A percentile compares a stretch with the other conserved stretches of the same genome.
These are phyloP conservation scores for Chromoteleia sp. DNA, from an alignment of 2,888 invertebrate species.

Conservation along the genomic window DNA sequence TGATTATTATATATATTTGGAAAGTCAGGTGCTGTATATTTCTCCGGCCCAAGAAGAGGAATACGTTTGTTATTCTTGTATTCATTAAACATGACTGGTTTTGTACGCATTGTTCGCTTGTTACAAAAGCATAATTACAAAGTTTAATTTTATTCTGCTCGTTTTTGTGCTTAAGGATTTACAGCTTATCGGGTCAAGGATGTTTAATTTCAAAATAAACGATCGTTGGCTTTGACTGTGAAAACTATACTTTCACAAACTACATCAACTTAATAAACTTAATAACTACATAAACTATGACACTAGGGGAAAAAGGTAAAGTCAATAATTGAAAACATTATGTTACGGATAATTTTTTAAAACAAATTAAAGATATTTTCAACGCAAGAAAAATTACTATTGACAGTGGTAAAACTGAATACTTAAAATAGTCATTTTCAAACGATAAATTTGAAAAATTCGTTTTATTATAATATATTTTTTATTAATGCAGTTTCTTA, in stretches of 20 bases:
- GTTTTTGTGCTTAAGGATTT: conserved; percentile 24
- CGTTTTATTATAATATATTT: too few relatives aligned
- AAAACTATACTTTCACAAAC: not conserved
- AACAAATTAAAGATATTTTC: too few relatives aligned
- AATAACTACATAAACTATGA: too few relatives aligned
- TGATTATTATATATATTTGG: conserved; percentile 33
- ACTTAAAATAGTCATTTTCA: too few relatives aligned
- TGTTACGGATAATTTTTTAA: too few relatives aligned
- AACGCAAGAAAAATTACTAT: too few relatives aligned
- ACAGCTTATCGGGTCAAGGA: conserved; percentile 2
- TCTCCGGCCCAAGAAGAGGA: not conserved
- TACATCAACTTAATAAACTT: not conserved
- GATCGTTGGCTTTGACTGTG: not conserved
- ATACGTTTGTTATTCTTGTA: conserved; percentile 30
- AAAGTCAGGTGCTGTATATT: conserved; percentile 60
- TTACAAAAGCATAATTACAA: conserved; percentile 48
- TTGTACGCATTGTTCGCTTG: conserved; percentile 23
- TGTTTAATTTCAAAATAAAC: conserved; percentile 19
- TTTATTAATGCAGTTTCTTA: too few relatives aligned
- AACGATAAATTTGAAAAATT: too few relatives aligned
- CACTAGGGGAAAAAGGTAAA: too few relatives aligned
- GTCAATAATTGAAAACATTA: too few relatives aligned
- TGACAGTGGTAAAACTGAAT: too few relatives aligned
- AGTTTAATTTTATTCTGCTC: conserved; percentile 38
- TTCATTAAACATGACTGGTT: conserved; percentile 10